phyloP scores from a whole-genome alignment of 2,797 vertebrate genomes.

The Hydrocynus forskahlii region DNA sequence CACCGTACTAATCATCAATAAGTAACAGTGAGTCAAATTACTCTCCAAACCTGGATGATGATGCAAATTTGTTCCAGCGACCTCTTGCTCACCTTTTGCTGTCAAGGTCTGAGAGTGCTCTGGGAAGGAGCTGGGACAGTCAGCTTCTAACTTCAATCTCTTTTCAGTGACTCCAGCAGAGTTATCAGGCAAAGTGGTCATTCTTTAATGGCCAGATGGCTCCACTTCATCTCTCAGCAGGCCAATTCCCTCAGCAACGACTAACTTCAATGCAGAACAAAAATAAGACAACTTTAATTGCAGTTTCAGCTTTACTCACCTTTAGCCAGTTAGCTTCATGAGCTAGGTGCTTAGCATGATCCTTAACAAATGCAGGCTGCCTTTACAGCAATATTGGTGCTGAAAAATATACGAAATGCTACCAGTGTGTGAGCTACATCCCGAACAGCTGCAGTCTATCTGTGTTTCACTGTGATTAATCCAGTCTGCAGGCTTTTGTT shows the following conservation, averaged over 20 bases:
- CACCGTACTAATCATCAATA: neutral
- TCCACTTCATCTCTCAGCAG: neutral
- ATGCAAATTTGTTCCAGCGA: neutral
- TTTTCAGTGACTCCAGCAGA: slow-evolving; percentile 20
- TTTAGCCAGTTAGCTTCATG: neutral
- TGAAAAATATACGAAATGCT: neutral
- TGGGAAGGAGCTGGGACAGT: neutral
- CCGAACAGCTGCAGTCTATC: neutral
- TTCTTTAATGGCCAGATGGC: slow-evolving; percentile 14
- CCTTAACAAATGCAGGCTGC: neutral
- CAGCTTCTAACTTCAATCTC: slow-evolving; percentile 34
- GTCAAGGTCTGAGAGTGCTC: neutral
- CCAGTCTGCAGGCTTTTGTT: neutral
- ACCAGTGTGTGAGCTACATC: neutral
- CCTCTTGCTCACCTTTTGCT: slow-evolving; percentile 3
- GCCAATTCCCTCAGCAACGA: neutral
- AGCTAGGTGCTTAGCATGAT: slow-evolving; percentile 2
- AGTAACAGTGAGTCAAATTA: neutral
- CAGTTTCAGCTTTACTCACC: neutral
- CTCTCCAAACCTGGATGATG: slow-evolving; percentile 5
- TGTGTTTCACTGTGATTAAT: neutral
- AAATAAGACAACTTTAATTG: neutral
- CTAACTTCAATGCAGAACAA: neutral
- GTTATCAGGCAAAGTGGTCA: slow-evolving; percentile 9
- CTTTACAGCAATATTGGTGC: neutral